phyloP scores from a whole-genome alignment of 2,888 invertebrate species.

The Herminia tarsipennalis region DNA sequence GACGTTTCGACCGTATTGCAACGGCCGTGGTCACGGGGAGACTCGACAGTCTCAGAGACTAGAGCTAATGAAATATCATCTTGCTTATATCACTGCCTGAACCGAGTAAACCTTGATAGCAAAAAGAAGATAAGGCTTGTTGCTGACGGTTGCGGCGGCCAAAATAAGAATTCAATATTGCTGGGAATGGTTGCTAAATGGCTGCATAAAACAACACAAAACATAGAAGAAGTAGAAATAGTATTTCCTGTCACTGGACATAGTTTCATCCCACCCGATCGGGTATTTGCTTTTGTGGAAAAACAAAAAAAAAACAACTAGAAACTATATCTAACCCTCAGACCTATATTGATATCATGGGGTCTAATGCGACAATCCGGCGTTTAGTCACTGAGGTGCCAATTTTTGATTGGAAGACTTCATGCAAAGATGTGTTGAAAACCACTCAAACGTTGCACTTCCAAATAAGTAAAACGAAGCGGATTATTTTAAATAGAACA shows the following conservation, averaged over 20 bases:
- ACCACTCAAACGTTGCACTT: constrained; percentile 30
- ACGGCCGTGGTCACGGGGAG: no score
- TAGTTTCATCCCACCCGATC: constrained; percentile 33
- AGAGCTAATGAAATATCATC: constrained; percentile 36
- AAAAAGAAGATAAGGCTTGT: constrained; percentile 25
- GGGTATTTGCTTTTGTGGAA: constrained; percentile 35
- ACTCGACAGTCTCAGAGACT: no score
- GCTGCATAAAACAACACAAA: constrained; percentile 18
- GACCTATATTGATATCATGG: constrained; percentile 29
- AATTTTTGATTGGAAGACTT: constrained; percentile 29
- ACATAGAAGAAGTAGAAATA: constrained; percentile 22
- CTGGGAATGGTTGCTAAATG: constrained; percentile 39
- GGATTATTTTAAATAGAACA: constrained; percentile 24
- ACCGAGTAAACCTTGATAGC: constrained; percentile 12
- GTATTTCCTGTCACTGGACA: constrained; percentile 40
- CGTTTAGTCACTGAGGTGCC: constrained; percentile 25
- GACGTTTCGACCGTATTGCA: no score
- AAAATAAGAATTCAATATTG: constrained; percentile 41
- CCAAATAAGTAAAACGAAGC: constrained; percentile 30
- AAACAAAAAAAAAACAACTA: constrained; percentile 27
- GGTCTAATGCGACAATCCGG: constrained; percentile 21
- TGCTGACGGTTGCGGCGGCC: constrained; percentile 41
- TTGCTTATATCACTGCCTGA: constrained; percentile 28
- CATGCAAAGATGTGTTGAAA: constrained; percentile 27
- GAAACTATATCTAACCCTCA: constrained; percentile 27